Evolutionary conservation across 2,797 vertebrate genomes (phyloP).

Genomic region (Delichon dasypus): DNA sequence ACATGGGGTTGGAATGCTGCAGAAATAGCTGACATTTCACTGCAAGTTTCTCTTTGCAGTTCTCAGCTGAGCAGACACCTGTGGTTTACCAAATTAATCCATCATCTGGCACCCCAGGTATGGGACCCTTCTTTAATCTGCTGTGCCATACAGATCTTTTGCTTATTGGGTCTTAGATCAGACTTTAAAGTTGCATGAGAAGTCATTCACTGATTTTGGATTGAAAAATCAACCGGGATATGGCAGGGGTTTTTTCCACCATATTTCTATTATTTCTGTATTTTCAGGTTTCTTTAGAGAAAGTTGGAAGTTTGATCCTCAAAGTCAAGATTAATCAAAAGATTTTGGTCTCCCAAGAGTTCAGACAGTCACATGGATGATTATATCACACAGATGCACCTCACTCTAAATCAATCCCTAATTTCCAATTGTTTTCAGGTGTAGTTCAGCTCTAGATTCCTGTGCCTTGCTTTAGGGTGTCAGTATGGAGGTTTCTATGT

Average conservation of each 20-base stretch:
- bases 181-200: background rate
- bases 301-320: background rate
- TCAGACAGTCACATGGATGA: background rate
- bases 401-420: background rate
- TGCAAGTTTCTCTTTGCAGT: conserved; percentile 66
- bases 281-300: background rate
- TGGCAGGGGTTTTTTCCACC: rapidly evolving
- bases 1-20: background rate
- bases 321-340: background rate
- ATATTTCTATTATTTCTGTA: background rate
- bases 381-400: background rate
- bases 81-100: conserved; percentile 70
- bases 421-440: background rate
- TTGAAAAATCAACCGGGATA: background rate
- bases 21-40: background rate
- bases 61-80: conserved; percentile 73
- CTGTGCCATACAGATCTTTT: background rate
- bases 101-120: conserved; percentile 76
- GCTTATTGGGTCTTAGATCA: background rate
- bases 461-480: background rate
- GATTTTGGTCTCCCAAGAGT: background rate
- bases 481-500: background rate
- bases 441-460: background rate
- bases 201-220: background rate
- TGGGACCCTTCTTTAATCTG: background rate